Evolutionary conservation across 2,888 invertebrate genomes (phyloP).

Genomic region (Xestobium rufovillosum): DNA sequence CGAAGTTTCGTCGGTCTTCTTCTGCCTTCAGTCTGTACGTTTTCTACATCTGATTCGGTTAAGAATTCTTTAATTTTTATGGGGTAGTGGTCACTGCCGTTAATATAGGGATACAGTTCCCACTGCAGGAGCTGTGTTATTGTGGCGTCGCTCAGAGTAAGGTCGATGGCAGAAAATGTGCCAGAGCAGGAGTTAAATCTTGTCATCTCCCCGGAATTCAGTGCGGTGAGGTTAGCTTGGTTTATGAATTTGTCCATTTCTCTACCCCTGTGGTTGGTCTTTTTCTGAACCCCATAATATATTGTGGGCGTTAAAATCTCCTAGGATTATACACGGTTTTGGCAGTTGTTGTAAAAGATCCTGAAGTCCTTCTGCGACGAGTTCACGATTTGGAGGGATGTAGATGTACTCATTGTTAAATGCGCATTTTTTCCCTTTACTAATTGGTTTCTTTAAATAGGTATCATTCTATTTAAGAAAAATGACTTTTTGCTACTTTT

Average conservation of each 20-base stretch:
- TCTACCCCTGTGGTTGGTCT: constrained; percentile 3
- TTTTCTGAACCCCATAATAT: constrained; percentile 9
- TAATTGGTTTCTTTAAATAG: no score
- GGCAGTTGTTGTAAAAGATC: constrained; percentile 7
- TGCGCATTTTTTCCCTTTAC: no score
- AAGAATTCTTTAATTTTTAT: no score
- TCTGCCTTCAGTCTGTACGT: no score
- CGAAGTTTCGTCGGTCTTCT: no score
- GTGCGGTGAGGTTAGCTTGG: no score
- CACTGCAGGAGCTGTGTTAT: constrained; percentile 1
- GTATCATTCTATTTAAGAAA: no score
- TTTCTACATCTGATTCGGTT: no score
- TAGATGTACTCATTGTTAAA: no score
- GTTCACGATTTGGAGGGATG: constrained; percentile 2
- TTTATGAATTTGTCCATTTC: no score
- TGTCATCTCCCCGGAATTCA: not conserved
- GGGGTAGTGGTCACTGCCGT: constrained; percentile 8
- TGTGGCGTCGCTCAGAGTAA: constrained; percentile 7
- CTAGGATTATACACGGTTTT: constrained; percentile 4
- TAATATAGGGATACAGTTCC: constrained; percentile 5
- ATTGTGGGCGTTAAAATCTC: no score
- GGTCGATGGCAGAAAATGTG: constrained; percentile 8
- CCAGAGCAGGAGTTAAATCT: constrained; percentile 7
- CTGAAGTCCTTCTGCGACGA: not conserved
- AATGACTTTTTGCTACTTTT: no score